These are phyloP conservation scores for Polyergus mexicanus DNA, from an alignment of 1,140 invertebrate genomes.

Conservation along the genomic window DNA sequence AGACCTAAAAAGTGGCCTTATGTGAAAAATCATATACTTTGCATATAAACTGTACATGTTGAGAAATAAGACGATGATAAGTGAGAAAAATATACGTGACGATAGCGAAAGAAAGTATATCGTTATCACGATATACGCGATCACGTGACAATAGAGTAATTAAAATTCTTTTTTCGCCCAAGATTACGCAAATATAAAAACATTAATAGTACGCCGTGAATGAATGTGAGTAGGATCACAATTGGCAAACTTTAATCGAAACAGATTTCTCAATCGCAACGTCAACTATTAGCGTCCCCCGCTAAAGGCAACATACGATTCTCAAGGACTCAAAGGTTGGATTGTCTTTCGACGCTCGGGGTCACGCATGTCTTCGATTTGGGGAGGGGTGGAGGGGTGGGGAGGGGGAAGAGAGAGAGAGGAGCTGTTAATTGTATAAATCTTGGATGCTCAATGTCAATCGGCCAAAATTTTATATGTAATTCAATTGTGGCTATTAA, in stretches of 20 bases:
- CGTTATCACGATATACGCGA: background rate
- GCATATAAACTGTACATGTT: background rate
- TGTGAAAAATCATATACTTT: background rate
- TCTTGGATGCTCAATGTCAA: slow-evolving; percentile 4
- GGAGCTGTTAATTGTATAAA: slow-evolving; percentile 15
- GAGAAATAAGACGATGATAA: background rate
- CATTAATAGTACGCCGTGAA: background rate
- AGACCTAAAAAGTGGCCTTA: background rate
- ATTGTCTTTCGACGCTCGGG: slow-evolving; percentile 1
- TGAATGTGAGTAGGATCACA: background rate
- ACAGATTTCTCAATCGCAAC: background rate
- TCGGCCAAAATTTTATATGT: background rate
- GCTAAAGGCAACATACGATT: background rate
- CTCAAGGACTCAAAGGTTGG: slow-evolving; percentile 33
- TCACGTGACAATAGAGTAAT: background rate
- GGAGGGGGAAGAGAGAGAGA: too few relatives aligned
- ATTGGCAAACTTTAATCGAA: background rate
- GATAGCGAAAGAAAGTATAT: background rate
- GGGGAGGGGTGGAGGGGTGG: too few relatives aligned
- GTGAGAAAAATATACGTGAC: background rate
- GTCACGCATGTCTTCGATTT: slow-evolving; percentile 36
- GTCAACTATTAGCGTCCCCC: background rate
- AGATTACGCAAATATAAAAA: slow-evolving; percentile 4
- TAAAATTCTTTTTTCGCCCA: background rate
- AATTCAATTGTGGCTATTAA: background rate